Percentiles rank a stretch among this genome's conserved stretches.
Conservation (phyloP, 2,888 invertebrate species). For the Troides aeacus region DNA sequence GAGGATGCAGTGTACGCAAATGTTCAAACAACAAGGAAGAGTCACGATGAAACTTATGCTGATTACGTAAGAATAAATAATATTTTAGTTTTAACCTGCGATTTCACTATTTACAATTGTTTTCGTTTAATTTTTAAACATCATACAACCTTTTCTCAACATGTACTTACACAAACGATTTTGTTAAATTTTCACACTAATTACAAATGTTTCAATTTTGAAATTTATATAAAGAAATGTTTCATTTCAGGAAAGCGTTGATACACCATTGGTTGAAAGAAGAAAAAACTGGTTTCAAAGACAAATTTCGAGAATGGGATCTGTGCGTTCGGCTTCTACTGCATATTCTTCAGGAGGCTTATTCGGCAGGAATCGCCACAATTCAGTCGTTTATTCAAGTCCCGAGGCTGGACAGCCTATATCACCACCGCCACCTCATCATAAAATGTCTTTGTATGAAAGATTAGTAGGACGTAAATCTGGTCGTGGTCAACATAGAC, state of each 20-base stretch:
- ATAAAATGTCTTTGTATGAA: constrained; percentile 91
- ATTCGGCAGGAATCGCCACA: constrained; percentile 88
- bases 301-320: constrained; percentile 92
- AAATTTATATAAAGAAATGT: constrained; percentile 14
- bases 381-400: constrained; percentile 86
- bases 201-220: neutral
- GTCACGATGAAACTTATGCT: constrained; percentile 91
- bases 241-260: constrained; percentile 89
- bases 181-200: too few species aligned
- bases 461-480: constrained; percentile 90
- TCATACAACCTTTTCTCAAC: too few species aligned
- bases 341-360: constrained; percentile 89
- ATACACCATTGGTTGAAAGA: constrained; percentile 91
- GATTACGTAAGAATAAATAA: constrained; percentile 86
- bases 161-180: too few species aligned
- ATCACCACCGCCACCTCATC: constrained; percentile 62
- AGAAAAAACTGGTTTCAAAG: constrained; percentile 94
- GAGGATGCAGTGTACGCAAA: constrained; percentile 93
- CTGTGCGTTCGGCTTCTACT: constrained; percentile 90
- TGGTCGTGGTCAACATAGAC: constrained; percentile 83
- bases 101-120: too few species aligned
- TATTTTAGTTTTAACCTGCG: neutral
- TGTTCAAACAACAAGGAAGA: constrained; percentile 84
- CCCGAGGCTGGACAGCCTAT: constrained; percentile 80
- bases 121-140: too few species aligned